A percentile compares a stretch with the other conserved stretches of the same genome.
Conservation (phyloP, 2,797 vertebrate genomes). For the Balearica regulorum region DNA sequence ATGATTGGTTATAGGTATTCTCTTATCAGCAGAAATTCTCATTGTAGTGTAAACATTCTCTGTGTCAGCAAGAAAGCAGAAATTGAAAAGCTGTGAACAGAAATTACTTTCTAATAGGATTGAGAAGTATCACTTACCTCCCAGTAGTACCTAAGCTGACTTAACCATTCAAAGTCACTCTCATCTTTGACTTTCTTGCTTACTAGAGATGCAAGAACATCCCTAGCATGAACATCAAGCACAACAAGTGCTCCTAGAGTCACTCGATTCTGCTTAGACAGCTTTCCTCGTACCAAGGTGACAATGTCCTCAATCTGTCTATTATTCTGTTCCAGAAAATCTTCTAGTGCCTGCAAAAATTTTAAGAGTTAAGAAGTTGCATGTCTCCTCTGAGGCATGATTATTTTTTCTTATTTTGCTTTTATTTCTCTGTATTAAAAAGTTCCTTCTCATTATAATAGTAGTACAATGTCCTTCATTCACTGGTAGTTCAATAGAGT, state of each 20-base stretch:
- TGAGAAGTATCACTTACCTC: slow-evolving; percentile 71
- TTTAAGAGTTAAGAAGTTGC: not conserved
- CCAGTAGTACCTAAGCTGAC: slow-evolving; percentile 91
- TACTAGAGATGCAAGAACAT: slow-evolving; percentile 83
- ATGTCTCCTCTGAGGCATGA: not conserved
- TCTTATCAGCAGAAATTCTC: slow-evolving; percentile 46
- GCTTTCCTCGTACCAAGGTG: slow-evolving; percentile 83
- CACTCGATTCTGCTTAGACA: slow-evolving; percentile 87
- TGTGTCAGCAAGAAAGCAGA: slow-evolving; percentile 8
- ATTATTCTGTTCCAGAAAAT: slow-evolving; percentile 83
- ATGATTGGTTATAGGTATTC: not conserved
- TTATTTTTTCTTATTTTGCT: not conserved
- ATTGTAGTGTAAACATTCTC: not conserved
- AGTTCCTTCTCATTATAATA: not conserved
- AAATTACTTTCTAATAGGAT: slow-evolving; percentile 40
- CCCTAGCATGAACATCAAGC: slow-evolving; percentile 85
- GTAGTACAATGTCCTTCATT: not conserved
- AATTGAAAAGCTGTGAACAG: slow-evolving; percentile 30
- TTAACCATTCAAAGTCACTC: slow-evolving; percentile 90
- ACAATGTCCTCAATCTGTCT: slow-evolving; percentile 89
- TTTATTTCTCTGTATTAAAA: not conserved
- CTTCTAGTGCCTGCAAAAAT: slow-evolving; percentile 76
- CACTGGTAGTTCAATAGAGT: not conserved
- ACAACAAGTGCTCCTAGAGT: slow-evolving; percentile 88
- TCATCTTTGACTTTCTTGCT: slow-evolving; percentile 83